Conservation (phyloP, 2,888 invertebrate species). For the Elegia similella region DNA sequence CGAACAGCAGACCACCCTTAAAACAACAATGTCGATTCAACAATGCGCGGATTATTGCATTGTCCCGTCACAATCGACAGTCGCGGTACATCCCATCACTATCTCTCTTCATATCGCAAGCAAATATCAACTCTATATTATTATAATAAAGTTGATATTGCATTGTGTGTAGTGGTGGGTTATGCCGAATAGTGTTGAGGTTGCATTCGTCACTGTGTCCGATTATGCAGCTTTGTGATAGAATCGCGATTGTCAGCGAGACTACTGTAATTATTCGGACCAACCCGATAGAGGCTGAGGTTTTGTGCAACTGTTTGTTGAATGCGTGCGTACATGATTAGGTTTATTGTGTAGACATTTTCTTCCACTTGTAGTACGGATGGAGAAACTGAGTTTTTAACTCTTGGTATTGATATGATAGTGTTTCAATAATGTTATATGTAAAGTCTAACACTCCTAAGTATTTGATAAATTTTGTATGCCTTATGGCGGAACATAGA, state of each 20-base stretch:
- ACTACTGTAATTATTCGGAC: constrained; percentile 78
- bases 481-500: too few species aligned
- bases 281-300: constrained; percentile 56
- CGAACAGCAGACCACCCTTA: constrained; percentile 74
- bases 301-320: constrained; percentile 60
- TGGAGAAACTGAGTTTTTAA: too few species aligned
- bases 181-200: constrained; percentile 52
- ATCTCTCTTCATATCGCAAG: constrained; percentile 26
- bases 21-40: constrained; percentile 81
- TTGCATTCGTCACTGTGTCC: constrained; percentile 60
- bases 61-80: constrained; percentile 67
- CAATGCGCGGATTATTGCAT: constrained; percentile 82
- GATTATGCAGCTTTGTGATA: constrained; percentile 79
- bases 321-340: constrained; percentile 32
- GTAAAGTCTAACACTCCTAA: too few species aligned
- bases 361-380: too few species aligned
- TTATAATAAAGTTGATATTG: constrained; percentile 22
- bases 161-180: constrained; percentile 38
- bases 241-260: constrained; percentile 81
- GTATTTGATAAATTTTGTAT: too few species aligned
- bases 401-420: too few species aligned
- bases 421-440: too few species aligned
- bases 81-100: constrained; percentile 38
- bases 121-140: constrained; percentile 33
- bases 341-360: constrained; percentile 23